Base-by-base conservation (phyloP, 2,888 invertebrate species). In the Anoplius nigerrimus region DNA sequence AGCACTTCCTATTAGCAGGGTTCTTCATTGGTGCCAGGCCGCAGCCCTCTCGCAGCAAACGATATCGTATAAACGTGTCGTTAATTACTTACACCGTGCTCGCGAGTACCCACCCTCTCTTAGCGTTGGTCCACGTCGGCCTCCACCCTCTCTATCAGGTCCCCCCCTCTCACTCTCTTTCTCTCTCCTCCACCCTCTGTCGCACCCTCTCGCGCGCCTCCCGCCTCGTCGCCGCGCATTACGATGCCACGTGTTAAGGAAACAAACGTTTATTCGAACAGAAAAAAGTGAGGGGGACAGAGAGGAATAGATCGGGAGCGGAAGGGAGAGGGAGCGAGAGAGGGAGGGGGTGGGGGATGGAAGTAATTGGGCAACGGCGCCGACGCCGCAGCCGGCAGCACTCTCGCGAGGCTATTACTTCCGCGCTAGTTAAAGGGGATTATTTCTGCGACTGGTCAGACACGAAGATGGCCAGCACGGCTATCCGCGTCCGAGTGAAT, bases 191-290 rank as follows among this genome's bases (percentile, higher is more conserved):
- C 62, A 66, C 67, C 75, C 72, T 69, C 67, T 48, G 58, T 68
- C 57, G 66, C 63, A 56, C 63, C 59, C 56, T 62, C 62, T 62
- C 62, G 27, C 60, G 53, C 24, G 66, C 69, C 64, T 58, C 42
- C 27, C 56, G 45, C 57, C 21, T 53, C 55, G 42, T 54, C 71
- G 69, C 34, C 34, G 34, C 34, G 34, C 69, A 51, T 55, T 59
- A 60, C 71, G 84, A 85, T 81, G 78, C 82, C 80, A 83, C 85
- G 86, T 86, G 86, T 86, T 86, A 86, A 86, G 86, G 86, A 86
- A 86, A 86, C 86, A 86, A 86, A 86, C 86, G 86, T 86, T 86
- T 86, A 86, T 86, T 86, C 85, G 86, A 86, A 86, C 86, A 86
- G 48, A 48, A 48, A 48, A 48, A 48, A 54, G 22, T 24, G n/a